Evolutionary conservation across 2,888 invertebrate genomes (phyloP), one percentile per base, ranked within the genome.

Genomic region (Junonia oenone): DNA sequence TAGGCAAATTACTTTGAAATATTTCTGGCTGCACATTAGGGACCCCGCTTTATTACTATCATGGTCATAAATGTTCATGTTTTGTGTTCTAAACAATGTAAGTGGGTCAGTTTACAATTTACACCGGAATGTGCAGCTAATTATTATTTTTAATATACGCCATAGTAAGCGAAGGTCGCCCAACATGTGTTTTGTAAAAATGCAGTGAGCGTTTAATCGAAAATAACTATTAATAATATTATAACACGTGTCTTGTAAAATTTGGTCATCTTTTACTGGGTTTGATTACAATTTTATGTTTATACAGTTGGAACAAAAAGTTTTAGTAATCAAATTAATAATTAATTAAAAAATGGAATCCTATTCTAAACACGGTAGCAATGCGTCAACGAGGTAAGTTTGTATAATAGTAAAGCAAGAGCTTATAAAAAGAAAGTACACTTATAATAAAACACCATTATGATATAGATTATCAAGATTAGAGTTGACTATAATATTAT

Each of bases 81-180:
- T 49, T 52, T 49, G 48, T 55, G 49, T 52, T 51, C 51, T 31
- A 60, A 62, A 56, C 53, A 63, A 45, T 54, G 38, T 50, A 54
- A 56, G 40, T 59, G 50, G 56, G 60, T 58, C 60, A 61, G 31
- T 35, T 52, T 43, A 45, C 53, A 49, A 43, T 43, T 54, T 38
- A 48, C 14, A 46, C 22, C 26, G 43, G 37, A 43, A 48, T 54
- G 31, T 40, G 53, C 38, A 40, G 29, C 14, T 15, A 48, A 48
- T 54, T 54, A 54, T 40, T 31, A 40, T 38, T 43, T 52, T 46
- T 52, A 37, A 47, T 31, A 43, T 8, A 13, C 26, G 13, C 13
- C 43, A 43, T 26, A 11, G 2, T n/a, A 26, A 13, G 26, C 43
- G 43, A 26, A 43, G 43, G 43, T 43, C 26, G 26, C 13, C 6